Conservation (phyloP, 2,888 invertebrate genomes). For the Andrena minutula region DNA sequence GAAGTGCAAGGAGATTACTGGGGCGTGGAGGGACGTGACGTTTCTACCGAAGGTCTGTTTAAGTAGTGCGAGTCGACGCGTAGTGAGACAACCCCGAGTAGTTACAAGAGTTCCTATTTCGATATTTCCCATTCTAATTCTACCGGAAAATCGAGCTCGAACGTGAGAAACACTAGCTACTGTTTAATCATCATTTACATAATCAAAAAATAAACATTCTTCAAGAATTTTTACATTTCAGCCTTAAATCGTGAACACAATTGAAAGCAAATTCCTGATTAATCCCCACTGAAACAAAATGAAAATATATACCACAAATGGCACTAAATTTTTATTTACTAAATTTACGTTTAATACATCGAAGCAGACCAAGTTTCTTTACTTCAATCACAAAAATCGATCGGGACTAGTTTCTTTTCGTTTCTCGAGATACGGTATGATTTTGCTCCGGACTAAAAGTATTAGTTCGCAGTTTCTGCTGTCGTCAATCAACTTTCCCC, state of each 20-base stretch:
- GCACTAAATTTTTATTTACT: no score
- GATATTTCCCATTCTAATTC: slow-evolving; percentile 16
- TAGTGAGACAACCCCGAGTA: slow-evolving; percentile 31
- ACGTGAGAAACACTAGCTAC: not conserved
- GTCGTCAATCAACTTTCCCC: not conserved
- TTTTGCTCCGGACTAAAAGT: not conserved
- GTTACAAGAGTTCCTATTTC: slow-evolving; percentile 21
- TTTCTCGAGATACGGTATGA: not conserved
- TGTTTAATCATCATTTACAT: not conserved
- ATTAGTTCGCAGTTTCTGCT: slow-evolving; percentile 10
- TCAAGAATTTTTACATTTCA: no score
- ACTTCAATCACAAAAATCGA: not conserved
- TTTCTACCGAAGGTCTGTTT: slow-evolving; percentile 5
- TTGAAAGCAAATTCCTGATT: no score
- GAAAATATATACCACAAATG: no score
- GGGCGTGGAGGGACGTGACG: not conserved
- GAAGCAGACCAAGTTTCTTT: not conserved
- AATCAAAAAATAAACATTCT: no score
- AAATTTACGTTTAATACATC: not conserved
- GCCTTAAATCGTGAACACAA: no score
- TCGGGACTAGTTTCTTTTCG: not conserved
- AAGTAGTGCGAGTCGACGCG: slow-evolving; percentile 27
- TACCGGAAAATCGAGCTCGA: not conserved
- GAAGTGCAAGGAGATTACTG: slow-evolving; percentile 14
- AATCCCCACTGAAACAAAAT: no score